These are phyloP conservation scores for Genyomyrus donnyi DNA, from an alignment of 2,113 vertebrate species.

Conservation along the genomic window DNA sequence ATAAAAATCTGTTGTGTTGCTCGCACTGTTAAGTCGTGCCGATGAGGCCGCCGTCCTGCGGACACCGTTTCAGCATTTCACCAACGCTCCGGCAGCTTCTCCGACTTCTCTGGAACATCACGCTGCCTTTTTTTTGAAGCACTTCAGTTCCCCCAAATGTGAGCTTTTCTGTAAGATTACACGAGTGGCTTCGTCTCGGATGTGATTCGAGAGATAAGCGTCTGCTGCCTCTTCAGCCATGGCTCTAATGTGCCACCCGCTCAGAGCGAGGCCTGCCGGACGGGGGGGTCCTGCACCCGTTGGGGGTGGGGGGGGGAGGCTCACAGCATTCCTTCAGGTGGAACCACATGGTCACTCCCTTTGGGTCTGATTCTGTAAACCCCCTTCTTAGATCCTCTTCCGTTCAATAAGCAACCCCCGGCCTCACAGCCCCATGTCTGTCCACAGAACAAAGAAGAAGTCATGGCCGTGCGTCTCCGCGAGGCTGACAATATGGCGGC, in stretches of 20 bases:
- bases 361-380: not conserved
- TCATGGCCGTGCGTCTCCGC: slow-evolving; percentile 91
- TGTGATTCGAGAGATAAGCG: not conserved
- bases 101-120: not conserved
- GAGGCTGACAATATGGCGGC: slow-evolving; percentile 94
- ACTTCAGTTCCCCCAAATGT: not conserved
- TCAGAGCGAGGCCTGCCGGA: not conserved
- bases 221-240: not conserved
- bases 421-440: slow-evolving; percentile 14
- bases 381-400: not conserved
- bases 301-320: no score
- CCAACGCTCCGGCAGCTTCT: no score
- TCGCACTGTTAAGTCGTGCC: not conserved
- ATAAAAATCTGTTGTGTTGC: not conserved
- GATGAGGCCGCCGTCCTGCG: not conserved
- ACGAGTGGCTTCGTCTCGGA: not conserved
- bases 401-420: not conserved
- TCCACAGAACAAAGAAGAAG: slow-evolving; percentile 87
- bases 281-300: not conserved
- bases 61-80: not conserved
- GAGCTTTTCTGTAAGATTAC: not conserved
- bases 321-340: not conserved
- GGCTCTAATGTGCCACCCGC: not conserved
- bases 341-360: not conserved
- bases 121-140: not conserved